Conservation (phyloP, 2,888 invertebrate genomes). For the Drosophila stalkeri region DNA sequence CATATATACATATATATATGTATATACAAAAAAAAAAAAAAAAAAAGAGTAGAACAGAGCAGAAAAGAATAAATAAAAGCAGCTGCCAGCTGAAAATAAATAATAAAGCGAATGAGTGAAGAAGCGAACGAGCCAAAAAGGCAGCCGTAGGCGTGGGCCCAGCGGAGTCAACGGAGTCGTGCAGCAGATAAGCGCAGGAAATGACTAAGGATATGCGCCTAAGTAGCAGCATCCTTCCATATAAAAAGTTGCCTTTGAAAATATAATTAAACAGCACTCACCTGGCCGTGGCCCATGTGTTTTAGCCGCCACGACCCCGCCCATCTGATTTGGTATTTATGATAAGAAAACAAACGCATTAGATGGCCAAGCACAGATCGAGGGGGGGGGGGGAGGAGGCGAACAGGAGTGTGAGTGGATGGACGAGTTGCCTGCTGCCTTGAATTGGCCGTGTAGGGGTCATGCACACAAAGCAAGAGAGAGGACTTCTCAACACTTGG, state of each 20-base stretch:
- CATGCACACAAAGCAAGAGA: not conserved
- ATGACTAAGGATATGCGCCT: slow-evolving; percentile 79
- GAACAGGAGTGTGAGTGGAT: no score
- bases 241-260: slow-evolving; percentile 64
- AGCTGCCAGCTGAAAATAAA: slow-evolving; percentile 64
- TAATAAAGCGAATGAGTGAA: slow-evolving; percentile 56
- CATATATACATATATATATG: not conserved
- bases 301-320: slow-evolving; percentile 36
- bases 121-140: slow-evolving; percentile 23
- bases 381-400: no score
- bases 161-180: not conserved
- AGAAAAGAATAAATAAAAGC: slow-evolving; percentile 61
- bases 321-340: slow-evolving; percentile 78
- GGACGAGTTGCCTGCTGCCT: slow-evolving; percentile 10
- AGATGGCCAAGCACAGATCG: slow-evolving; percentile 43
- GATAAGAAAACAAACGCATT: slow-evolving; percentile 82
- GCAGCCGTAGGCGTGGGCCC: not conserved
- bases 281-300: slow-evolving; percentile 68
- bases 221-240: slow-evolving; percentile 76
- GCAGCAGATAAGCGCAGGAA: slow-evolving; percentile 79
- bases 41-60: not conserved
- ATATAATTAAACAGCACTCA: slow-evolving; percentile 81
- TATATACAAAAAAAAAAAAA: slow-evolving; percentile 8
- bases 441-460: slow-evolving; percentile 11
- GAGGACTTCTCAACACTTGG: slow-evolving; percentile 32